These are phyloP conservation scores for Dorcus hopei DNA, from an alignment of 2,888 invertebrate species.

Conservation along the genomic window DNA sequence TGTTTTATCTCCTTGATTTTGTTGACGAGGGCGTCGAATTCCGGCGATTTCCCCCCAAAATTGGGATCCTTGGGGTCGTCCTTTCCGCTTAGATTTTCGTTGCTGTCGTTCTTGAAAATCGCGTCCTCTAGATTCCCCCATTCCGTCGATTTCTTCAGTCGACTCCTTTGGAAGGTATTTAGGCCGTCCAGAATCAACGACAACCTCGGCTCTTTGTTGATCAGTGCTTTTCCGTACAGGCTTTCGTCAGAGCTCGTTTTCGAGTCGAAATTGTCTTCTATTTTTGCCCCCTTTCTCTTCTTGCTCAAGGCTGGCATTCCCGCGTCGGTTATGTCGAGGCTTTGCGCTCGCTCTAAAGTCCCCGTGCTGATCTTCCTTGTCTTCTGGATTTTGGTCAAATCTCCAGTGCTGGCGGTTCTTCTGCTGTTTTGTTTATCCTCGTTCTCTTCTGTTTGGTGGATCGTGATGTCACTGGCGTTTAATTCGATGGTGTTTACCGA, in stretches of 20 bases:
- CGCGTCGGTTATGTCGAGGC: conserved; percentile 68
- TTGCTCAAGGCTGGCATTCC: conserved; percentile 47
- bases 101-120: conserved; percentile 50
- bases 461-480: conserved; percentile 71
- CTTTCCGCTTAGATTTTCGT: conserved; percentile 42
- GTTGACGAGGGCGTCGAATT: conserved; percentile 44
- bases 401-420: conserved; percentile 76
- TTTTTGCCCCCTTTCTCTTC: conserved; percentile 65
- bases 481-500: conserved; percentile 66
- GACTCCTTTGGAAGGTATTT: conserved; percentile 64
- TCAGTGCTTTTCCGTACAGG: conserved; percentile 48
- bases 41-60: conserved; percentile 33
- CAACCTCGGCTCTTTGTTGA: conserved; percentile 58
- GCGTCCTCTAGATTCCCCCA: conserved; percentile 76
- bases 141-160: conserved; percentile 71
- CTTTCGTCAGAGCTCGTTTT: conserved; percentile 43
- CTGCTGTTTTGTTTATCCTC: conserved; percentile 63
- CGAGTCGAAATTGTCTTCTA: conserved; percentile 46
- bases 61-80: conserved; percentile 28
- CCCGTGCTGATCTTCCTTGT: conserved; percentile 50
- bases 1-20: conserved; percentile 45
- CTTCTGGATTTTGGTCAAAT: conserved; percentile 67
- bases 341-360: conserved; percentile 74
- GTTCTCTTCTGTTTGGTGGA: conserved; percentile 64
- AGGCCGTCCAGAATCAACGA: conserved; percentile 63